phyloP scores from a whole-genome alignment of 2,888 invertebrate species.

The Caenorhabditis afra region DNA sequence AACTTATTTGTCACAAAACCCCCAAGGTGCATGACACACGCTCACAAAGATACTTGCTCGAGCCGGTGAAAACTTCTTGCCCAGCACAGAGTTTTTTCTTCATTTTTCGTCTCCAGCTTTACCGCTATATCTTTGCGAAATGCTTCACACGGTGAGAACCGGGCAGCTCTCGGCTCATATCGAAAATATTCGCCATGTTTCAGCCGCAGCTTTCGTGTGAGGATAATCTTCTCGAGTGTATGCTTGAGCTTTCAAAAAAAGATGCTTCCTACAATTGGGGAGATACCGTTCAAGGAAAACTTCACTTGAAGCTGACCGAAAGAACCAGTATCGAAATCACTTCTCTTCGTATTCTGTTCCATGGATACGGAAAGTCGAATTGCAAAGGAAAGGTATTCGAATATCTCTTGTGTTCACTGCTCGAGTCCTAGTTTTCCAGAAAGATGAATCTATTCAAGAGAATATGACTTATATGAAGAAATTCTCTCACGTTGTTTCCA shows the following conservation, averaged over 20 bases:
- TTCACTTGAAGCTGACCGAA: conserved; percentile 53
- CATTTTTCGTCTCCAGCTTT: background rate
- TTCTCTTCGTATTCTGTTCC: conserved; percentile 58
- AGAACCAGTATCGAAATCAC: conserved; percentile 54
- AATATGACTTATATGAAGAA: conserved; percentile 61
- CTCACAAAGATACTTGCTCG: background rate
- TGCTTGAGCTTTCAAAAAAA: conserved; percentile 55
- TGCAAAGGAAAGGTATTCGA: conserved; percentile 58
- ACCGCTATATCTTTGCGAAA: background rate
- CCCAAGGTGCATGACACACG: conserved; percentile 56
- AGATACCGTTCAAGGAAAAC: conserved; percentile 58
- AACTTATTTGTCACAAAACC: conserved; percentile 62
- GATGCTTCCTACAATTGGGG: conserved; percentile 58
- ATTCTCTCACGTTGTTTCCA: conserved; percentile 37
- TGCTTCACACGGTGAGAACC: conserved; percentile 43
- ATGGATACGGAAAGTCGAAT: conserved; percentile 58
- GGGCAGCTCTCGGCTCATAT: background rate
- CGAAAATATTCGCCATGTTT: background rate
- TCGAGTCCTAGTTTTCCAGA: conserved; percentile 30
- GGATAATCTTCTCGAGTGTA: conserved; percentile 59
- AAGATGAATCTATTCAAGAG: conserved; percentile 52
- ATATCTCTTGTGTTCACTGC: too few species aligned
- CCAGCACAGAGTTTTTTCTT: conserved; percentile 13
- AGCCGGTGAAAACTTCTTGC: conserved; percentile 19
- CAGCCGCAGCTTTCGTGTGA: conserved; percentile 45